These are phyloP conservation scores for Diplolepis rosae DNA, from an alignment of 2,888 invertebrate genomes.

Conservation along the genomic window DNA sequence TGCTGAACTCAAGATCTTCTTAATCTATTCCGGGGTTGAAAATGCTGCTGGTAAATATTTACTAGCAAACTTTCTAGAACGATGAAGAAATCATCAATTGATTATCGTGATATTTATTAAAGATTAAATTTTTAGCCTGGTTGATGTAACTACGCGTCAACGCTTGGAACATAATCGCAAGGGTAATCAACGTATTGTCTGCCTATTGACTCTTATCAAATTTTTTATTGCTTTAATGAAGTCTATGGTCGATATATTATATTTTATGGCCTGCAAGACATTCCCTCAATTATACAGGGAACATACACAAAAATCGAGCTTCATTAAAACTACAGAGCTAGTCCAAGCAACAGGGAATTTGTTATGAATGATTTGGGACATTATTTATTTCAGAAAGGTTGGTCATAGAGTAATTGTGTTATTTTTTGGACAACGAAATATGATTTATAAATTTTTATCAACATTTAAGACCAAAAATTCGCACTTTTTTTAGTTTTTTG, in stretches of 20 bases:
- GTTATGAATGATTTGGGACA: no score
- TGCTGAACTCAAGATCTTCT: not conserved
- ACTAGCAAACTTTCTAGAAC: not conserved
- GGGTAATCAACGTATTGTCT: constrained; percentile 47
- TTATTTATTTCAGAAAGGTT: no score
- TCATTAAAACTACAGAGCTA: not conserved
- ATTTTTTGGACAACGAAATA: no score
- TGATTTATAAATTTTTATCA: no score
- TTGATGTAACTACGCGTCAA: constrained; percentile 41
- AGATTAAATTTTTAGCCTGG: not conserved
- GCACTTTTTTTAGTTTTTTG: no score
- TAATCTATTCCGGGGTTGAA: not conserved
- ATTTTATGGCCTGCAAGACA: not conserved
- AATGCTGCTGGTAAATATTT: not conserved
- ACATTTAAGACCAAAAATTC: no score
- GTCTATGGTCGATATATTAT: constrained; percentile 34
- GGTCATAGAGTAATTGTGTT: no score
- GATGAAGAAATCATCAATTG: not conserved
- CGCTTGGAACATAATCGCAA: no score
- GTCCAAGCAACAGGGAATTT: no score
- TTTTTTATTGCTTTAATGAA: constrained; percentile 50
- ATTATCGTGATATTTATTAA: not conserved
- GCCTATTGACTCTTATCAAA: constrained; percentile 48
- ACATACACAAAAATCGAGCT: not conserved
- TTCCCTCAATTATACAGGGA: not conserved